Conservation (phyloP, 2,797 vertebrate species). For the Xyrichtys novacula region DNA sequence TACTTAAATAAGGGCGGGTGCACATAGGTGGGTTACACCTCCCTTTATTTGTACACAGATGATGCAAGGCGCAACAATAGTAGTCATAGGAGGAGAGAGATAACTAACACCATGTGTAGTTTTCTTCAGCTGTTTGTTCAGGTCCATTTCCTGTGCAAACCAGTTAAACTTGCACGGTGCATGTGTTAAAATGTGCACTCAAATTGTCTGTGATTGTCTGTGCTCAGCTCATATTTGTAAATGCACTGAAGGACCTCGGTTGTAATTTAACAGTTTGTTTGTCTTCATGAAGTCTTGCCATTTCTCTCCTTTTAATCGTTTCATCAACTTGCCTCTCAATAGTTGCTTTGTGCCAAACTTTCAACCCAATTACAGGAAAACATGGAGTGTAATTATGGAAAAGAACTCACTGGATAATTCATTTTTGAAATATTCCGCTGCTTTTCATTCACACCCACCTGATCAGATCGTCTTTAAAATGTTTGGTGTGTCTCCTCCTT, state of each 20-base stretch:
- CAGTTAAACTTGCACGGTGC: no score
- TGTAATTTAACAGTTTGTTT: constrained; percentile 73
- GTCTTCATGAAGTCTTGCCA: constrained; percentile 62
- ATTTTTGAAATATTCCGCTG: constrained; percentile 43
- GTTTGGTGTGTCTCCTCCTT: constrained; percentile 17
- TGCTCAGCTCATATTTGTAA: constrained; percentile 67
- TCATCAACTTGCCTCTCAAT: constrained; percentile 62
- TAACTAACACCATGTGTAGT: no score
- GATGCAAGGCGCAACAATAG: no score
- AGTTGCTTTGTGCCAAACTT: constrained; percentile 54
- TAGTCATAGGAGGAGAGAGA: no score
- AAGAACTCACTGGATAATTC: constrained; percentile 57
- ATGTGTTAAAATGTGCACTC: no score
- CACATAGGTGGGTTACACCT: no score
- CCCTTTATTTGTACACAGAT: no score
- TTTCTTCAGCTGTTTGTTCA: no score
- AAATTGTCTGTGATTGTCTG: no score
- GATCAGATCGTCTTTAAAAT: constrained; percentile 31
- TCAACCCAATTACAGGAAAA: constrained; percentile 64
- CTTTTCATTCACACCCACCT: constrained; percentile 40
- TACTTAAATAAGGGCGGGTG: no score
- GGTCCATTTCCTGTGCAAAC: no score
- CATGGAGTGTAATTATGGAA: constrained; percentile 59
- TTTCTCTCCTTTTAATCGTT: constrained; percentile 63
- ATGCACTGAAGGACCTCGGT: constrained; percentile 72